Base-by-base conservation (phyloP, 1,140 invertebrate species). In the Drosophila nigrodunni region DNA sequence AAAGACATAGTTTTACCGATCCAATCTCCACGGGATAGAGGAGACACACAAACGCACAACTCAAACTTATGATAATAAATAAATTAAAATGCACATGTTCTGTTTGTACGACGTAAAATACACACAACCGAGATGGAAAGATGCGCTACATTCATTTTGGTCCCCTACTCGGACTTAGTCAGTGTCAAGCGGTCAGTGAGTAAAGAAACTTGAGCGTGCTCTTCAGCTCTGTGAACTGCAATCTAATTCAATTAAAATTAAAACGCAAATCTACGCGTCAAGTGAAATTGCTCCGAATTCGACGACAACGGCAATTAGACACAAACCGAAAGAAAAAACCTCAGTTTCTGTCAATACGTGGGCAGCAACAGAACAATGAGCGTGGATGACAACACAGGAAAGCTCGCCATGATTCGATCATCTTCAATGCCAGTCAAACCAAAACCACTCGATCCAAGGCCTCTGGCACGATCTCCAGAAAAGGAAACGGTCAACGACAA, bases 401-500 rank as follows among this genome's bases (percentile, higher is more conserved):
- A 77, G 35, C 47, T 76, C 7, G 46, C 80, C 47, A 91, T 92
- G 76, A 90, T 77, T 52, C 91, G 91, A 11, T 92, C 91, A 7
- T 78, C 78, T 4, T 92, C 91, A 55, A 91, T 92, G 91, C 91
- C 91, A 7, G 91, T 91, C 1, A 88, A 92, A 47, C 91, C 91
- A 10, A 86, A 79, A 54, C 87, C 82, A 4, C 13, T 91, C 18
- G 81, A 91, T 75, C 60, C 80, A 25, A 77, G 79, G 52, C 78
- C 91, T 0, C 47, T 92, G 55, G 61, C 89, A 13, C 76, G 91
- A 30, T 91, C 89, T 0, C 76, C 82, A 10, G 91, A 92, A 49
- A 92, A 92, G 73, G 91, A 92, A 59, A 81, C 70, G 11, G 77
- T 92, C 13, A 82, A 91, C 43, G 90, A 90, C n/a, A 66, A 47